phyloP scores from a whole-genome alignment of 1,140 invertebrate genomes.

The Drosophila lini region DNA sequence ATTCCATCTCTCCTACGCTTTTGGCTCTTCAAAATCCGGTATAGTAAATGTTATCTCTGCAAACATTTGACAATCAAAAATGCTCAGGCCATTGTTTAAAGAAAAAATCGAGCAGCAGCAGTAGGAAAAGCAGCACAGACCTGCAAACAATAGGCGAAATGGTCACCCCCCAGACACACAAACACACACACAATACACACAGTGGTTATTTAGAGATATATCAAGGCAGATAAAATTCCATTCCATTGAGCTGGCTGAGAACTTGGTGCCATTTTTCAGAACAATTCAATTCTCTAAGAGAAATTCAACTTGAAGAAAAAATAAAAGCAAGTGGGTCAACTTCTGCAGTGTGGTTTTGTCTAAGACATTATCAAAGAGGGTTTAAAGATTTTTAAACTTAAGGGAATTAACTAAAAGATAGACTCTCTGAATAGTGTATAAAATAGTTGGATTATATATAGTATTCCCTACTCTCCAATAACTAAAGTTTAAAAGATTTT shows the following conservation, averaged over 20 bases:
- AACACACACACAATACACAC: constrained; percentile 18
- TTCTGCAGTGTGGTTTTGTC: not conserved
- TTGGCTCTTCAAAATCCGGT: constrained; percentile 67
- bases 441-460: too few species aligned
- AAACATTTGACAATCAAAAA: constrained; percentile 83
- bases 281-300: constrained; percentile 10
- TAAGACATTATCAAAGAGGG: too few species aligned
- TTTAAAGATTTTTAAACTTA: too few species aligned
- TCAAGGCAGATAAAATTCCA: constrained; percentile 36
- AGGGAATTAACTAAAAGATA: too few species aligned
- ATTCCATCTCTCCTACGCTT: constrained; percentile 67
- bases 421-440: too few species aligned
- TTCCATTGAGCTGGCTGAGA: constrained; percentile 18
- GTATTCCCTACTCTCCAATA: too few species aligned
- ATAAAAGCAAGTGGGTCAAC: not conserved
- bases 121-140: constrained; percentile 28
- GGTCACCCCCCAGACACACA: constrained; percentile 6
- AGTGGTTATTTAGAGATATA: constrained; percentile 38
- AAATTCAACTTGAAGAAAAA: not conserved
- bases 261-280: constrained; percentile 5
- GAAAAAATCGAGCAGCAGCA: constrained; percentile 75
- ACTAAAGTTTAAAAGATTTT: too few species aligned
- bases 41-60: constrained; percentile 81
- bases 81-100: constrained; percentile 80
- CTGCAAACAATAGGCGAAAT: constrained; percentile 49